Evolutionary conservation across 1,140 invertebrate species (phyloP).

Genomic region (Antheraea mylitta): DNA sequence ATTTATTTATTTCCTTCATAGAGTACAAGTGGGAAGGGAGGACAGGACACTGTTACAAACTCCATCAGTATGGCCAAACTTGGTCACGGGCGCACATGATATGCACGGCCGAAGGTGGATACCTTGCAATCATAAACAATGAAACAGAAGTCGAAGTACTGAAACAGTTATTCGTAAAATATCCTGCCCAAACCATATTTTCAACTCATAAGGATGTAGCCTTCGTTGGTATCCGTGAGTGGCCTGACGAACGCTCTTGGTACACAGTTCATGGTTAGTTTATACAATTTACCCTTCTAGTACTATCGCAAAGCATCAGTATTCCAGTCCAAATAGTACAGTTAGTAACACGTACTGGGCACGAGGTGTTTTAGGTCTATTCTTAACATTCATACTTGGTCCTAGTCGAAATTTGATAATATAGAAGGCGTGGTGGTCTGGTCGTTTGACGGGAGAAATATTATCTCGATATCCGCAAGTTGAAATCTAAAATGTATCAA

Average conservation of each 20-base stretch:
- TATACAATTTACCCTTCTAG: background rate
- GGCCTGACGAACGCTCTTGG: conserved; percentile 43
- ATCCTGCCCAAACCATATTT: conserved; percentile 27
- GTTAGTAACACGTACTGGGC: too few relatives aligned
- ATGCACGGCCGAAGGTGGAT: conserved; percentile 43
- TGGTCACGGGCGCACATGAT: conserved; percentile 37
- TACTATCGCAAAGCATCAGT: too few relatives aligned
- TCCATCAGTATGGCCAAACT: conserved; percentile 28
- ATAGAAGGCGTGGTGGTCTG: too few relatives aligned
- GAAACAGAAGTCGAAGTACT: conserved; percentile 29
- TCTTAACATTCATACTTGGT: too few relatives aligned
- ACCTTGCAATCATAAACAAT: conserved; percentile 52
- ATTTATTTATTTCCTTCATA: conserved; percentile 22
- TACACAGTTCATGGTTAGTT: conserved; percentile 46
- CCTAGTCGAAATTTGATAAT: too few relatives aligned
- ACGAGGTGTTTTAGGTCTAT: too few relatives aligned
- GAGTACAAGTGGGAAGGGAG: conserved; percentile 21
- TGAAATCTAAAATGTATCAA: too few relatives aligned
- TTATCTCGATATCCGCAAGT: too few relatives aligned
- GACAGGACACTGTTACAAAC: conserved; percentile 45
- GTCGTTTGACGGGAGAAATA: too few relatives aligned
- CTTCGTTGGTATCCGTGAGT: conserved; percentile 48
- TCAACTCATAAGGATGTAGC: conserved; percentile 40
- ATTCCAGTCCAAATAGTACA: too few relatives aligned
- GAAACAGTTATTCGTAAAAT: conserved; percentile 15